Conservation (phyloP, 2,888 invertebrate species). For the Tromatobia lineatoria region DNA sequence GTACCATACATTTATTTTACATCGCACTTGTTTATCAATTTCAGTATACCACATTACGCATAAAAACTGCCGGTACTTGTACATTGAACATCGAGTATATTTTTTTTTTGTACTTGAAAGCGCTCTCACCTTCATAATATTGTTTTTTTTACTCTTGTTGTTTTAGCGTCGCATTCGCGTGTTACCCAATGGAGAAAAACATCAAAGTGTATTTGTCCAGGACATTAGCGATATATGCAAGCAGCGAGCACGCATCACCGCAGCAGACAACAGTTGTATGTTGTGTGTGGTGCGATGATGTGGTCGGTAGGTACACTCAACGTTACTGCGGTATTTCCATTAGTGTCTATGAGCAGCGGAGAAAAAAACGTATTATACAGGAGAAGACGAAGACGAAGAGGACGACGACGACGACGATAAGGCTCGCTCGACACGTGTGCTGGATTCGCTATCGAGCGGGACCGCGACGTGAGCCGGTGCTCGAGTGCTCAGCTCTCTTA, state of each 20-base stretch:
- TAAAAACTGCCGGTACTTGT: too few species aligned
- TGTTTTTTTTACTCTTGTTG: too few species aligned
- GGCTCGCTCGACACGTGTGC: constrained; percentile 41
- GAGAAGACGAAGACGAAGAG: constrained; percentile 7
- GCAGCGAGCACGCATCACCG: background rate
- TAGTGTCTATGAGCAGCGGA: background rate
- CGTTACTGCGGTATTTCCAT: background rate
- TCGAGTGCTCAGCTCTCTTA: constrained; percentile 56
- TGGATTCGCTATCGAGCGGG: constrained; percentile 60
- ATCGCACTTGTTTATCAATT: too few species aligned
- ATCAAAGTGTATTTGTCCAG: too few species aligned
- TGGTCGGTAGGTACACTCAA: background rate
- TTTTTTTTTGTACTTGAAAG: too few species aligned
- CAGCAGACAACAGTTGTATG: background rate
- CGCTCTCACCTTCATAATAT: too few species aligned
- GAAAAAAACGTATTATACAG: background rate
- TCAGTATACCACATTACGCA: too few species aligned
- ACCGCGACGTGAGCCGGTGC: constrained; percentile 42
- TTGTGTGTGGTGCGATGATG: background rate
- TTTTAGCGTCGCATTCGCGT: too few species aligned
- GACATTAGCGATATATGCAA: too few species aligned
- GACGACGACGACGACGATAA: background rate
- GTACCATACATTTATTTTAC: too few species aligned
- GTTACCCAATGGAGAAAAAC: too few species aligned
- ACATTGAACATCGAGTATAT: too few species aligned